These are phyloP conservation scores for Podarcis muralis DNA, from an alignment of 2,113 vertebrate genomes.

Conservation along the genomic window DNA sequence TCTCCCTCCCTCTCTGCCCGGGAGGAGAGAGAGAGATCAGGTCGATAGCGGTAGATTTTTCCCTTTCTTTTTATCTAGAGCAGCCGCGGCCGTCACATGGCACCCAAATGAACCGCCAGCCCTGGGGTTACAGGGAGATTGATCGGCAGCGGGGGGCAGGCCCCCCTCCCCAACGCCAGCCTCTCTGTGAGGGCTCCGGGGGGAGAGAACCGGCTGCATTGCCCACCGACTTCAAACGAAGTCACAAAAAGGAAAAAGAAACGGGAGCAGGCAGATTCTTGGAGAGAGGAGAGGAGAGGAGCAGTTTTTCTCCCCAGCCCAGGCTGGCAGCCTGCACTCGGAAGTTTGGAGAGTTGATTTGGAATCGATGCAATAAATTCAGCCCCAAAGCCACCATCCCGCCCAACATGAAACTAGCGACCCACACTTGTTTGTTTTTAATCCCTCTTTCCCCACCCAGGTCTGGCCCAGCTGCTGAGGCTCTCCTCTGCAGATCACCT, in stretches of 20 bases:
- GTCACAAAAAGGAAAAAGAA: not conserved
- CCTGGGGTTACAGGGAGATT: conserved; percentile 3
- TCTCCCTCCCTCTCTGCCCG: not conserved
- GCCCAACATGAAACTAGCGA: too few relatives aligned
- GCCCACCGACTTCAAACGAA: too few relatives aligned
- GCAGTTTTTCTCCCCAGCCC: too few relatives aligned
- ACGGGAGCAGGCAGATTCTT: not conserved
- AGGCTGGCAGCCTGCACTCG: not conserved
- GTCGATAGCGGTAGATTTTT: conserved; percentile 4
- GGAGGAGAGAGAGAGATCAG: not conserved
- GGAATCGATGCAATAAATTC: too few relatives aligned
- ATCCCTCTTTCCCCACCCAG: too few relatives aligned
- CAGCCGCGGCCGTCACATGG: conserved; percentile 20
- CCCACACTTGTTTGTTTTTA: too few relatives aligned
- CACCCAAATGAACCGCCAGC: not conserved
- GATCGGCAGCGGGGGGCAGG: not conserved
- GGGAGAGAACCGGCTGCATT: too few relatives aligned
- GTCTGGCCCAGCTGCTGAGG: not conserved
- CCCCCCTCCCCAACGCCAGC: too few relatives aligned
- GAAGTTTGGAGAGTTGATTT: not conserved
- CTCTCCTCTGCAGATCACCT: not conserved
- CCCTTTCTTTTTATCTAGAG: conserved; percentile 6
- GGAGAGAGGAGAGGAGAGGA: too few relatives aligned
- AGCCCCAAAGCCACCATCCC: too few relatives aligned
- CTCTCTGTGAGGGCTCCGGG: not conserved